Percentiles rank a stretch among this genome's conserved stretches.
Evolutionary conservation across 2,113 vertebrate genomes (phyloP).

Genomic region (Forbesichthys papilliferus): DNA sequence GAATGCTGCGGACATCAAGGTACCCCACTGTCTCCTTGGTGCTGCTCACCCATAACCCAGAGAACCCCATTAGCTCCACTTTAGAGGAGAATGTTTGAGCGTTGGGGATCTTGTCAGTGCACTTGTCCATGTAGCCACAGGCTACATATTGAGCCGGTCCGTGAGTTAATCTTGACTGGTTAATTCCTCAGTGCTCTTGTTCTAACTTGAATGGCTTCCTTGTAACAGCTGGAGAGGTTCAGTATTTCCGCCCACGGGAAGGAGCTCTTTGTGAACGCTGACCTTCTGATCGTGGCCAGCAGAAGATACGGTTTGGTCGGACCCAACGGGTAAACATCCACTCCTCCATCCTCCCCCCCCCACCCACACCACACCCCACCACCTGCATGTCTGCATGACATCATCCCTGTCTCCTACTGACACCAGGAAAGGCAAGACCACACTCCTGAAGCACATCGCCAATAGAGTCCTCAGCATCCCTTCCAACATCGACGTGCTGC

Average conservation of each 20-base stretch:
- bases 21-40: slow-evolving; percentile 27
- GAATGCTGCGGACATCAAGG: slow-evolving; percentile 94
- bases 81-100: no score
- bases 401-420: background rate
- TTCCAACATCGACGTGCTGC: slow-evolving; percentile 89
- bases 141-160: background rate
- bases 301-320: slow-evolving; percentile 91
- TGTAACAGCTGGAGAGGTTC: slow-evolving; percentile 85
- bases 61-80: no score
- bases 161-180: no score
- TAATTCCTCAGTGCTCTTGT: no score
- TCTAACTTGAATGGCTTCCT: background rate
- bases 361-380: background rate
- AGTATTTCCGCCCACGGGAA: slow-evolving; percentile 94
- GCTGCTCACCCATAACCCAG: no score
- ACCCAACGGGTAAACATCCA: slow-evolving; percentile 85
- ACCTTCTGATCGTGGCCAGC: slow-evolving; percentile 88
- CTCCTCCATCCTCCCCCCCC: background rate
- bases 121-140: no score
- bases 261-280: slow-evolving; percentile 90
- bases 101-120: no score
- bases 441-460: slow-evolving; percentile 90
- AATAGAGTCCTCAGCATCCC: slow-evolving; percentile 91
- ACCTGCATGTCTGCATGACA: no score
- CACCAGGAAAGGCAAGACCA: slow-evolving; percentile 90